Percentiles rank a stretch among this genome's conserved stretches.
Conservation (phyloP, 37 sponge, comb jelly and placozoan species). For the Lycopodina hypogea region DNA sequence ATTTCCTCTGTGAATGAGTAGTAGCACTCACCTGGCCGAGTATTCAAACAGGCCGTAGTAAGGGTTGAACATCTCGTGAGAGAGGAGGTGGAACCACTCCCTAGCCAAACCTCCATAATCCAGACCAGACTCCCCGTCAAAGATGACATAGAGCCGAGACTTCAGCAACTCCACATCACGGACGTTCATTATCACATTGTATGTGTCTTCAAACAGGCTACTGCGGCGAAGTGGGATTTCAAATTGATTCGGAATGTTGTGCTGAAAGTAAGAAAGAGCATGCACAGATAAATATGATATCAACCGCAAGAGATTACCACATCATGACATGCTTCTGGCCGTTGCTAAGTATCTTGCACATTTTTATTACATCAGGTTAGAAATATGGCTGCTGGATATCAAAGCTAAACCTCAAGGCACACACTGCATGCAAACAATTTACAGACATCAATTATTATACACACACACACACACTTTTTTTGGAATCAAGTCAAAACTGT, state of each 20-base stretch:
- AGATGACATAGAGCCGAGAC: slow-evolving; percentile 79
- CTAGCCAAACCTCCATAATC: slow-evolving; percentile 98
- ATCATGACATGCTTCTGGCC: no score
- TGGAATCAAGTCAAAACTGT: no score
- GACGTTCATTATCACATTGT: slow-evolving; percentile 63
- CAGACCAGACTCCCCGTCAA: slow-evolving; percentile 86
- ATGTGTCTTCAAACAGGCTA: slow-evolving; percentile 83
- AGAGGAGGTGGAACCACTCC: slow-evolving; percentile 96
- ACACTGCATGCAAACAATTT: no score
- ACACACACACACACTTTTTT: no score
- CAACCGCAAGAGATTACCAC: neutral
- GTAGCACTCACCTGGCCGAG: slow-evolving; percentile 94
- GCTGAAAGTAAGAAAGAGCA: slow-evolving; percentile 8
- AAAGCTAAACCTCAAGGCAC: no score
- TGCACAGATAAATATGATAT: neutral
- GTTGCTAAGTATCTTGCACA: no score
- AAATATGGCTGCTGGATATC: no score
- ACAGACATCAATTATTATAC: no score
- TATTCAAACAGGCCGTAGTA: slow-evolving; percentile 99
- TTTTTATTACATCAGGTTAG: no score
- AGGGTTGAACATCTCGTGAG: slow-evolving; percentile 99
- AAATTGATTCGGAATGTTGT: slow-evolving; percentile 54
- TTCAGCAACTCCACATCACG: slow-evolving; percentile 49
- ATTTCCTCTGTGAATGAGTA: neutral
- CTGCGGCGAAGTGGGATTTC: slow-evolving; percentile 72